Evolutionary conservation across 2,113 vertebrate species (phyloP).

Genomic region (Apeltes quadracus): DNA sequence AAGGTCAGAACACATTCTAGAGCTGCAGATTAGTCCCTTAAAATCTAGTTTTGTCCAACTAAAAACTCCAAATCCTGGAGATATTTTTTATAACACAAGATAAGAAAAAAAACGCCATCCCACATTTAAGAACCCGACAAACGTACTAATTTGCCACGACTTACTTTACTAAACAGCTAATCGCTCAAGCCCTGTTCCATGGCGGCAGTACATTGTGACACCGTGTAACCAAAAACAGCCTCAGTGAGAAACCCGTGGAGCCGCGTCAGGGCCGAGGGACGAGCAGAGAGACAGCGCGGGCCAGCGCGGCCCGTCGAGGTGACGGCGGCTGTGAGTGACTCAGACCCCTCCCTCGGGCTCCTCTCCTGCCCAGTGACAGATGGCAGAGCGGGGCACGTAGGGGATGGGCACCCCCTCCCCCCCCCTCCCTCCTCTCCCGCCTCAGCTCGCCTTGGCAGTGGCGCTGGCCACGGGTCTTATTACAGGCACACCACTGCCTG

Average conservation of each 20-base stretch:
- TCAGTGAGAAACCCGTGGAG: slow-evolving; percentile 2
- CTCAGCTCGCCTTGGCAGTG: slow-evolving; percentile 67
- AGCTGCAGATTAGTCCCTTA: neutral
- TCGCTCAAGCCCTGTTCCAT: neutral
- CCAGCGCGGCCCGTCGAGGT: slow-evolving; percentile 62
- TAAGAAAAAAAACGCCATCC: neutral
- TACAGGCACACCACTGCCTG: slow-evolving; percentile 71
- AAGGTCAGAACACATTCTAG: slow-evolving; percentile 4
- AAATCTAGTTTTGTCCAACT: neutral
- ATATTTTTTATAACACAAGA: neutral
- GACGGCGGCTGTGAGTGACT: slow-evolving; percentile 65
- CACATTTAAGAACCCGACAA: neutral
- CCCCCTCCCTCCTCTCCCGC: slow-evolving; percentile 62
- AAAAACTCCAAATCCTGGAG: neutral
- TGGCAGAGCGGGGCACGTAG: slow-evolving; percentile 74
- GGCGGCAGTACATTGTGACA: slow-evolving; percentile 1
- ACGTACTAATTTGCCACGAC: neutral
- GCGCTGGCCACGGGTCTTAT: slow-evolving; percentile 73
- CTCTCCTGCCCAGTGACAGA: slow-evolving; percentile 76
- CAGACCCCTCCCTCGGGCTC: slow-evolving; percentile 67
- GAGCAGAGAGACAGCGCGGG: slow-evolving; percentile 64
- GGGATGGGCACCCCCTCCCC: slow-evolving; percentile 74
- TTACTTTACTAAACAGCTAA: slow-evolving; percentile 10
- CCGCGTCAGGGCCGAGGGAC: slow-evolving; percentile 18
- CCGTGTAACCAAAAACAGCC: neutral